phyloP scores from a whole-genome alignment of 2,888 invertebrate species.

The Drosophila austrosaltans region DNA sequence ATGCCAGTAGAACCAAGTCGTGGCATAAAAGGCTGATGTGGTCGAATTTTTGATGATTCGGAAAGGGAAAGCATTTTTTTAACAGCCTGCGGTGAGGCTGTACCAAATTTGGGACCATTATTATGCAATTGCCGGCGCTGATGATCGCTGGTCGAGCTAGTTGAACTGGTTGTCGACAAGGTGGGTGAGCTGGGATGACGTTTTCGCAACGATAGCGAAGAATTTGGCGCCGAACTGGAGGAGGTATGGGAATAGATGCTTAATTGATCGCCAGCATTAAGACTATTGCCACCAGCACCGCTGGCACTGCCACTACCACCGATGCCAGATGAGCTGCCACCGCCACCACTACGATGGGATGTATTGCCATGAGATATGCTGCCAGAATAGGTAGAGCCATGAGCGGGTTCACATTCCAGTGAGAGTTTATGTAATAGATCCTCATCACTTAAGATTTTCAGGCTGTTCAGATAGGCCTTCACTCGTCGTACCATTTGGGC shows the following conservation, averaged over 20 bases:
- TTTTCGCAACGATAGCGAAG: constrained; percentile 85
- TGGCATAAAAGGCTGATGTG: constrained; percentile 88
- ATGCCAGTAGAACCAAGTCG: constrained; percentile 85
- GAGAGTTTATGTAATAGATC: constrained; percentile 94
- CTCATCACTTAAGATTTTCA: constrained; percentile 95
- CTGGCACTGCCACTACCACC: constrained; percentile 66
- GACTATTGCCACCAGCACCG: constrained; percentile 60
- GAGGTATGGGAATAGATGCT: constrained; percentile 84
- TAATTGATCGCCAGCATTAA: constrained; percentile 82
- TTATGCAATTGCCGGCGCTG: constrained; percentile 77
- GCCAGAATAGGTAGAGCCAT: constrained; percentile 77
- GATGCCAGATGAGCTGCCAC: constrained; percentile 59
- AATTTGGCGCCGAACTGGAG: constrained; percentile 83
- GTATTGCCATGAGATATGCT: constrained; percentile 70
- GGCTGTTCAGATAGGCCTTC: constrained; percentile 96
- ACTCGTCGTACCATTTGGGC: constrained; percentile 99
- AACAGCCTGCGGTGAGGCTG: constrained; percentile 98
- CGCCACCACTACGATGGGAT: constrained; percentile 66
- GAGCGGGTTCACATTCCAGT: constrained; percentile 91
- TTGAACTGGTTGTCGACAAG: constrained; percentile 95
- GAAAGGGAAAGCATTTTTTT: constrained; percentile 96
- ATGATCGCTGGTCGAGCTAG: constrained; percentile 88
- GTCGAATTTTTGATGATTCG: constrained; percentile 93
- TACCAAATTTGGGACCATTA: constrained; percentile 87
- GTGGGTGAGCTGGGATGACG: constrained; percentile 97